Conservation (phyloP, 2,797 vertebrate genomes). For the Ispidina lecontei region DNA sequence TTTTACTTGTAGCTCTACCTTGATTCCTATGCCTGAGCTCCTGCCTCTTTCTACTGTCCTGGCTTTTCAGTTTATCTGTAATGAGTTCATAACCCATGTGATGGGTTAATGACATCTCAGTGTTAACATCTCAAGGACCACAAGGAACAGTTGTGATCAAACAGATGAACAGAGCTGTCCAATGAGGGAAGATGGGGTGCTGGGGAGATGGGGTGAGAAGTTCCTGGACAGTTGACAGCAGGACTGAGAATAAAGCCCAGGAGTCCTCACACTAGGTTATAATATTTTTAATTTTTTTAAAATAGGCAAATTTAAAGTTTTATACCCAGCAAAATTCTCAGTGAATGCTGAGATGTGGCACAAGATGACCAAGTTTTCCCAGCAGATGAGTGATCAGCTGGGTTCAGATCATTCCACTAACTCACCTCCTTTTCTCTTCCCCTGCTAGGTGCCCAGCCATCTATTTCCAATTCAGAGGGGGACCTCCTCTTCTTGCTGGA, state of each 20-base stretch:
- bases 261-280: neutral
- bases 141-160: neutral
- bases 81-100: neutral
- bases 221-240: neutral
- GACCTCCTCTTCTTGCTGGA: constrained; percentile 93
- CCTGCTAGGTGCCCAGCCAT: constrained; percentile 22
- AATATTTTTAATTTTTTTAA: too few species aligned
- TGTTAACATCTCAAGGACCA: neutral
- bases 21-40: neutral
- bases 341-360: neutral
- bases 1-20: neutral
- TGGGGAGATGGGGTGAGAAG: neutral
- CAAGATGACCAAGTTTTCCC: neutral
- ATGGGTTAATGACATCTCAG: neutral
- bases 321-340: neutral
- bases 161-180: neutral
- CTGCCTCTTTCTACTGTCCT: neutral
- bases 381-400: neutral
- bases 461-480: constrained; percentile 78
- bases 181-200: accelerated
- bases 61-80: neutral
- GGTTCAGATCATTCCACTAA: neutral
- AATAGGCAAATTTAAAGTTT: too few species aligned
- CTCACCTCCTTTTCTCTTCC: accelerated
- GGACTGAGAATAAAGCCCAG: neutral